phyloP scores from a whole-genome alignment of 2,888 invertebrate genomes.

The Tyria jacobaeae region DNA sequence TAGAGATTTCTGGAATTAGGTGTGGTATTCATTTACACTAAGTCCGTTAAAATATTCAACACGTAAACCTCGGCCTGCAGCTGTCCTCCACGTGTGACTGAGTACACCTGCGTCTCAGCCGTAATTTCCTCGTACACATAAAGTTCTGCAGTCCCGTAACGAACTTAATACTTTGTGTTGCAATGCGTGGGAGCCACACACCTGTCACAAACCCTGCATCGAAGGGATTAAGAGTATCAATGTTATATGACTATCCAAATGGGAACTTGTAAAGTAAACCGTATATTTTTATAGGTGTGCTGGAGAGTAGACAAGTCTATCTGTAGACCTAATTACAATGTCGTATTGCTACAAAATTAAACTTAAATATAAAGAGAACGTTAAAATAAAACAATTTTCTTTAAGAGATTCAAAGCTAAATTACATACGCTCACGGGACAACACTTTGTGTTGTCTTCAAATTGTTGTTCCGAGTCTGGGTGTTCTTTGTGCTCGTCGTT shows the following conservation, averaged over 20 bases:
- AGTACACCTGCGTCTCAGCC: constrained; percentile 12
- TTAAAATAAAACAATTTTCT: too few species aligned
- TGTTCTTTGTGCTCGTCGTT: too few species aligned
- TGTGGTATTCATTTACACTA: neutral
- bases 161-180: constrained; percentile 1
- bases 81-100: constrained; percentile 9
- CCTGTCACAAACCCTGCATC: constrained; percentile 8
- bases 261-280: too few species aligned
- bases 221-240: neutral
- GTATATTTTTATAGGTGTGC: too few species aligned
- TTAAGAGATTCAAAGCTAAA: too few species aligned
- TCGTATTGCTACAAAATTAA: too few species aligned
- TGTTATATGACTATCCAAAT: constrained; percentile 7
- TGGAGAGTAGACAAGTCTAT: too few species aligned
- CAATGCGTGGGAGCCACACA: neutral
- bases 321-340: too few species aligned
- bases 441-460: too few species aligned
- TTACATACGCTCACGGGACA: too few species aligned
- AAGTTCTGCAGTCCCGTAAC: constrained; percentile 8
- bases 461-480: too few species aligned
- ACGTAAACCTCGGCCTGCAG: neutral
- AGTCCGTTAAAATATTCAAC: neutral
- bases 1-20: neutral
- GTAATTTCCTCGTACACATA: constrained; percentile 4
- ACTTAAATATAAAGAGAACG: too few species aligned